phyloP scores from a whole-genome alignment of 2,888 invertebrate genomes.

The Agrypnus murinus region DNA sequence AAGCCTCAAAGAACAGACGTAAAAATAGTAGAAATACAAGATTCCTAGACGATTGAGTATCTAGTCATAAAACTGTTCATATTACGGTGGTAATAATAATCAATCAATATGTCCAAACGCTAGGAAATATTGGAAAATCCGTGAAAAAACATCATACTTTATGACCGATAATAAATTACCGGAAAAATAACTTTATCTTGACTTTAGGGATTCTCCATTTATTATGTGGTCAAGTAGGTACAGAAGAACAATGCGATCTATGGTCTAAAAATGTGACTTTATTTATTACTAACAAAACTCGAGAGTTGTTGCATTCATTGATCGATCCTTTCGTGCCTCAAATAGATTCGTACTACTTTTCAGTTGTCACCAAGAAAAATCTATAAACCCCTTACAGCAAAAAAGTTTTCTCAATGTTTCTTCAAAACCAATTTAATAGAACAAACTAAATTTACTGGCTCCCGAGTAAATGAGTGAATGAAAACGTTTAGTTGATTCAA shows the following conservation, averaged over 20 bases:
- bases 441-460: constrained; percentile 35
- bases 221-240: too few species aligned
- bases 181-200: neutral
- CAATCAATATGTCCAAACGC: constrained; percentile 15
- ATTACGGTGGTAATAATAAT: constrained; percentile 17
- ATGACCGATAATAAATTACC: constrained; percentile 9
- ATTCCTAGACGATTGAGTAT: constrained; percentile 10
- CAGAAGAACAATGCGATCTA: too few species aligned
- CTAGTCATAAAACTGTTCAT: constrained; percentile 3
- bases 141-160: constrained; percentile 19
- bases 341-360: constrained; percentile 9
- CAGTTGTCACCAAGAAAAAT: constrained; percentile 8
- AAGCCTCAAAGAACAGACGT: neutral
- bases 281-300: too few species aligned
- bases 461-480: constrained; percentile 33
- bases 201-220: too few species aligned
- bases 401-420: constrained; percentile 3
- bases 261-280: too few species aligned
- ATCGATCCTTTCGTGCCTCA: neutral
- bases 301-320: too few species aligned
- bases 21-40: constrained; percentile 3
- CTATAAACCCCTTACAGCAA: neutral
- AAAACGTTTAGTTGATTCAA: constrained; percentile 43
- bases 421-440: constrained; percentile 35
- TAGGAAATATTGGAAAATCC: constrained; percentile 12